A percentile compares a stretch with the other conserved stretches of the same genome.
These are phyloP conservation scores for Garrulus glandarius DNA, from an alignment of 2,797 vertebrate genomes.

Conservation along the genomic window DNA sequence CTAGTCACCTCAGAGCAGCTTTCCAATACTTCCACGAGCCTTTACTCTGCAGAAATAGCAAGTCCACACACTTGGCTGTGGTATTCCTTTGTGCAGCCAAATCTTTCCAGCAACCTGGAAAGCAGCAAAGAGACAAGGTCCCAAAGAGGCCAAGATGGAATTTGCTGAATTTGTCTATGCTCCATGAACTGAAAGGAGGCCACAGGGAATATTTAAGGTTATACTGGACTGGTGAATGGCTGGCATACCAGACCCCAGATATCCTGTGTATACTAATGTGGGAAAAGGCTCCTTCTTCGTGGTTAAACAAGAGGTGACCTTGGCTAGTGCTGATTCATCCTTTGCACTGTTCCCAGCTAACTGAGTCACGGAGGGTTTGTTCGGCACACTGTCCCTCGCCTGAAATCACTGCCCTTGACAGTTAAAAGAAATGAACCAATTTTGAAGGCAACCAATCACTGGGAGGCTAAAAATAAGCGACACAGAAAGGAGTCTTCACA, in stretches of 20 bases:
- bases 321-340: slow-evolving; percentile 54
- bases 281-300: neutral
- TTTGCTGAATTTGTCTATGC: neutral
- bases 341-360: slow-evolving; percentile 9
- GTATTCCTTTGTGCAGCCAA: slow-evolving; percentile 28
- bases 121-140: neutral
- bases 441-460: slow-evolving; percentile 1
- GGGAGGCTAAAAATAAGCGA: slow-evolving; percentile 46
- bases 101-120: slow-evolving; percentile 10
- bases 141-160: neutral
- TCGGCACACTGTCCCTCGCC: slow-evolving; percentile 27
- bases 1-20: slow-evolving; percentile 15
- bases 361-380: slow-evolving; percentile 23
- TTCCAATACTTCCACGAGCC: neutral
- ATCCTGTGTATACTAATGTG: neutral
- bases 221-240: neutral
- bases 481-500: slow-evolving; percentile 30
- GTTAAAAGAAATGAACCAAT: slow-evolving; percentile 56
- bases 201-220: neutral
- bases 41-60: neutral
- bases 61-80: neutral
- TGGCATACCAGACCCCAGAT: neutral
- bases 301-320: slow-evolving; percentile 41
- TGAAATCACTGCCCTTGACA: slow-evolving; percentile 32
- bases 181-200: neutral